Evolutionary conservation across 2,113 vertebrate genomes (phyloP).

Genomic region (Campylomormyrus numenius): DNA sequence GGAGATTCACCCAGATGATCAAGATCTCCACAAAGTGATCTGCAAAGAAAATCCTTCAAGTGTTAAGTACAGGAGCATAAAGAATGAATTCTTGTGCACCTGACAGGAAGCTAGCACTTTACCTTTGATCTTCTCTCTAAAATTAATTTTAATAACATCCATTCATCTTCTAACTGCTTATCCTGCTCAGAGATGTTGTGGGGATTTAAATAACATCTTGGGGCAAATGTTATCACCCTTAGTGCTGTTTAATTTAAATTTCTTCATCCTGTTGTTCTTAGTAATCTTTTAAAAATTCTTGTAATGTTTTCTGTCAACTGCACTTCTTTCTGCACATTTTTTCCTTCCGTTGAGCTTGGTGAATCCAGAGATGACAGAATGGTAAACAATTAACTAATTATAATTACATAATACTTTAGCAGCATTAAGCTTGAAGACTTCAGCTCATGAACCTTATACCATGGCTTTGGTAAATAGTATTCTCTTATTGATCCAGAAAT

Average conservation of each 20-base stretch:
- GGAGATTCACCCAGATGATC: not conserved
- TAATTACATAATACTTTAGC: not conserved
- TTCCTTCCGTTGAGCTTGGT: not conserved
- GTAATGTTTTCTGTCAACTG: not conserved
- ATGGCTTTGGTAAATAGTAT: not conserved
- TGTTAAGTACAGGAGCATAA: not conserved
- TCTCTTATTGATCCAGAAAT: not conserved
- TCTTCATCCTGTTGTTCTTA: not conserved
- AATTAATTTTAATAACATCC: slow-evolving; percentile 1
- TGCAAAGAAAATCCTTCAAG: not conserved
- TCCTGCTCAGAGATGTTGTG: not conserved
- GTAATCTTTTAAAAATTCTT: not conserved
- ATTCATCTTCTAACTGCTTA: not conserved
- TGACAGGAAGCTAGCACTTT: not conserved
- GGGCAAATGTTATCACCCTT: not conserved
- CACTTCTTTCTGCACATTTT: not conserved
- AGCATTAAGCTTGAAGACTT: not conserved
- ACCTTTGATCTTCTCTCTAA: not conserved
- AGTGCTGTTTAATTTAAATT: not conserved
- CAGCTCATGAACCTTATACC: not conserved
- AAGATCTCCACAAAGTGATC: not conserved
- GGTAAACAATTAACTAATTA: slow-evolving; percentile 3
- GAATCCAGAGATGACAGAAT: not conserved
- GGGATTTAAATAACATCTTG: not conserved
- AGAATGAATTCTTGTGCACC: not conserved